phyloP scores from a whole-genome alignment of 1,140 invertebrate genomes.

The Drosophila mayri region DNA sequence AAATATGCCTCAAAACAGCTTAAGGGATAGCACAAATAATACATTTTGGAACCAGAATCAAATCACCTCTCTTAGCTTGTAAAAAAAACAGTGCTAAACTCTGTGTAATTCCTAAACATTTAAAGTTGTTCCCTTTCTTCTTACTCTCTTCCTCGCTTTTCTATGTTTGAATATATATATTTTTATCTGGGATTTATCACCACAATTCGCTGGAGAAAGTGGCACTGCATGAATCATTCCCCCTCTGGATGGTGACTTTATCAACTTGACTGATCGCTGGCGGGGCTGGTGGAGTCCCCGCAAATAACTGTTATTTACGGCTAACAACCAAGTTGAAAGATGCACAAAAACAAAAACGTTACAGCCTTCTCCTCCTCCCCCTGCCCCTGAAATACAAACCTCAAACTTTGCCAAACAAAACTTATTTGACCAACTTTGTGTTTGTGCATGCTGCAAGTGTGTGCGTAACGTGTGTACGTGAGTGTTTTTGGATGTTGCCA shows the following conservation, averaged over 20 bases:
- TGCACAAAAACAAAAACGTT: conserved; percentile 10
- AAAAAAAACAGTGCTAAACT: not conserved
- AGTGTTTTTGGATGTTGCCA: conserved; percentile 51
- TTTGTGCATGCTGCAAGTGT: conserved; percentile 25
- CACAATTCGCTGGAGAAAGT: conserved; percentile 1
- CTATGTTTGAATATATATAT: not conserved
- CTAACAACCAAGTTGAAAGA: conserved; percentile 32
- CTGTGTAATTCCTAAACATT: not conserved
- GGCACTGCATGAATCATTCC: conserved; percentile 7
- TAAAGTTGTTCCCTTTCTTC: not conserved
- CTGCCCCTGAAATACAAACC: conserved; percentile 51
- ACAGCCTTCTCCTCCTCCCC: not conserved
- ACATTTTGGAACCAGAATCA: not conserved
- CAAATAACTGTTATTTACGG: conserved; percentile 52
- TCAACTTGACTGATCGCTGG: conserved; percentile 40
- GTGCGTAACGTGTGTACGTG: conserved; percentile 38
- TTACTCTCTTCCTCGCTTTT: not conserved
- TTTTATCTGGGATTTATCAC: not conserved
- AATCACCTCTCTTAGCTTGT: not conserved
- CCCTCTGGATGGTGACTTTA: conserved; percentile 20
- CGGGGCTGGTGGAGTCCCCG: conserved; percentile 2
- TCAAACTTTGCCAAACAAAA: conserved; percentile 72
- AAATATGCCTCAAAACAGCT: not conserved
- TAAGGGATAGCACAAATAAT: not conserved
- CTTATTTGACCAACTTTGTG: conserved; percentile 70